Evolutionary conservation across 2,113 vertebrate genomes (phyloP), one percentile per base, ranked within the genome.

Genomic region (Carassius auratus): DNA sequence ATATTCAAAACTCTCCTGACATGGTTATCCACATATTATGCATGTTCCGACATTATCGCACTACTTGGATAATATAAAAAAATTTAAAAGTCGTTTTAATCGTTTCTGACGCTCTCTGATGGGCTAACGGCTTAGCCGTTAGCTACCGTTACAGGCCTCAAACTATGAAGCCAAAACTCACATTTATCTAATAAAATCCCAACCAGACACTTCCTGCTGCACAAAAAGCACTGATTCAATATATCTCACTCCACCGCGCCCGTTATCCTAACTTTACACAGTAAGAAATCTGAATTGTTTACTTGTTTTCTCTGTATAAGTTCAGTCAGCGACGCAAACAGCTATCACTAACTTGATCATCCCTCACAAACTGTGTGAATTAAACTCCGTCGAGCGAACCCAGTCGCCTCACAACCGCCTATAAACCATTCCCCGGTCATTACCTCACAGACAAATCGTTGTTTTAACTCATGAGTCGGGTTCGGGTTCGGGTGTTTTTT

Each of bases 401-500:
- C 79, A 38, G 55, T 55, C 61, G 38, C 21, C 1, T 7, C 10
- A 15, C 26, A 76, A 17, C 42, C 17, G 15, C 4, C 23, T 12
- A 14, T 5, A 64, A 17, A 78, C 5, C 61, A 84, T 79, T 86
- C 73, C 75, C 61, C 76, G 21, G 86, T 90, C 93, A 90, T 95
- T 95, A 95, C 94, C 95, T 95, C 92, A 92, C 84, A 86, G 89
- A 92, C 80, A 88, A 92, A 92, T 69, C 64, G 80, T 92, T 91
- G 92, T 92, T 94, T 94, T 93, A 93, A 94, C 93, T 94, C 94
- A 95, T 94, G 93, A 91, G 94, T 91, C 91, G 91, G 92, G 91
- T 91, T 93, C 30, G 30, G 30, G 30, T 30, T 30, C 92, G 92
- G 93, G 92, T 77, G 42, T 75, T 57, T 91, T 91, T 86, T 87